These are phyloP conservation scores for Synergus gifuensis DNA, from an alignment of 2,888 invertebrate genomes.

Conservation along the genomic window DNA sequence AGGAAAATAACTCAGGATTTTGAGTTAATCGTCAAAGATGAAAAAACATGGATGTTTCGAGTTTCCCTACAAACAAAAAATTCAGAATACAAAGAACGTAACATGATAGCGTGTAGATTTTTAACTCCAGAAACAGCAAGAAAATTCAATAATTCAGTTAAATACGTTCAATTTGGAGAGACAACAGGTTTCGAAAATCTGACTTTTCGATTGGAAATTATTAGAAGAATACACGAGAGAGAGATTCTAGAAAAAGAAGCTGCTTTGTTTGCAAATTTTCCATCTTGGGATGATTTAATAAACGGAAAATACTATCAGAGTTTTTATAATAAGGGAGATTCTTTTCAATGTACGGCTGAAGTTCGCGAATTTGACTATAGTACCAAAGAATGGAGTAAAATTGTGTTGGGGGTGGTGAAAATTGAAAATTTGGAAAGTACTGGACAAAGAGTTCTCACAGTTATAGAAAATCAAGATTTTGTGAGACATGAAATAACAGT, in stretches of 20 bases:
- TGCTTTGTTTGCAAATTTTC: not conserved
- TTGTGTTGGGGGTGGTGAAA: constrained; percentile 7
- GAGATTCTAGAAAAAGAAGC: constrained; percentile 3
- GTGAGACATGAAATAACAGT: not conserved
- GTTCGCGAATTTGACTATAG: constrained; percentile 1
- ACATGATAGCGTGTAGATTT: constrained; percentile 25
- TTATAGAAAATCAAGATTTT: constrained; percentile 15
- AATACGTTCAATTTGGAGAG: not conserved
- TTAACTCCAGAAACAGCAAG: not conserved
- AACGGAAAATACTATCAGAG: constrained; percentile 26
- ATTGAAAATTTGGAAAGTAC: not conserved
- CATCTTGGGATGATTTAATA: constrained; percentile 4
- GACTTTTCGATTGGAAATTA: constrained; percentile 14
- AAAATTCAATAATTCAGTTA: not conserved
- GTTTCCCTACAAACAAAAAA: not conserved
- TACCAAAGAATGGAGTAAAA: not conserved
- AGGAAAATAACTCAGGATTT: constrained; percentile 26
- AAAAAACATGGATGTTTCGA: constrained; percentile 26
- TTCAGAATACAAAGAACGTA: constrained; percentile 1
- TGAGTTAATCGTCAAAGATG: constrained; percentile 1
- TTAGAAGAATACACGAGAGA: not conserved
- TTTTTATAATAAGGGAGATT: not conserved
- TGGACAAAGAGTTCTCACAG: constrained; percentile 7
- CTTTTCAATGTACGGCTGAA: constrained; percentile 5
- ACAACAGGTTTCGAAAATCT: constrained; percentile 7